Conservation (phyloP, 2,888 invertebrate species). For the Netelia inedita region DNA sequence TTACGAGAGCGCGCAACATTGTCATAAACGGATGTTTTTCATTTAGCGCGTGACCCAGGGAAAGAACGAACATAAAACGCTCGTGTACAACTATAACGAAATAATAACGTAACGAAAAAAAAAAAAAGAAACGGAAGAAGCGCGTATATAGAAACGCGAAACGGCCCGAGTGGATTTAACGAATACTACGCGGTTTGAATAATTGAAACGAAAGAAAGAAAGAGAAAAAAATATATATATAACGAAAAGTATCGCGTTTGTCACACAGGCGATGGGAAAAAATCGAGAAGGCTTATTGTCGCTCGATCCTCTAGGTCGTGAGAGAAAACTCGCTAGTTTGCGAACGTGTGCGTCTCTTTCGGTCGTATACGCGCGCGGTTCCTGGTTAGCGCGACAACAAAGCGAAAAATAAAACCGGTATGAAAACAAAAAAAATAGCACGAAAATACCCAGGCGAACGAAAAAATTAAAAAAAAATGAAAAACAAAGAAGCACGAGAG, state of each 20-base stretch:
- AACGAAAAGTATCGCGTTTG: slow-evolving; percentile 40
- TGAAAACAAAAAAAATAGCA: slow-evolving; percentile 20
- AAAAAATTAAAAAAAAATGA: neutral
- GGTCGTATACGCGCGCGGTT: slow-evolving; percentile 19
- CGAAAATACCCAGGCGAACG: slow-evolving; percentile 13
- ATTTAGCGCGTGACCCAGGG: slow-evolving; percentile 3
- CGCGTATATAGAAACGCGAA: slow-evolving; percentile 19
- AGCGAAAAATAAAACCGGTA: slow-evolving; percentile 14
- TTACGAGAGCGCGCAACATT: neutral
- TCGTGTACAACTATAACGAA: slow-evolving; percentile 10
- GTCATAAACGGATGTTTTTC: neutral
- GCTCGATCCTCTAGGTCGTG: slow-evolving; percentile 46
- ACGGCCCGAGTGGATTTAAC: slow-evolving; percentile 55
- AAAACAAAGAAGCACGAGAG: slow-evolving; percentile 14
- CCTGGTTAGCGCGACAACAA: slow-evolving; percentile 30
- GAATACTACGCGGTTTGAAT: slow-evolving; percentile 49
- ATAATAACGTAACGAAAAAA: slow-evolving; percentile 5
- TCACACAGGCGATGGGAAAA: slow-evolving; percentile 11
- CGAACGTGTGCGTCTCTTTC: slow-evolving; percentile 21
- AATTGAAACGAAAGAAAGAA: slow-evolving; percentile 50
- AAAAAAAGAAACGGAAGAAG: slow-evolving; percentile 50
- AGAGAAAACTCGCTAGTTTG: slow-evolving; percentile 25
- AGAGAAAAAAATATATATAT: neutral
- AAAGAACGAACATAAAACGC: slow-evolving; percentile 17
- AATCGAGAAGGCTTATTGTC: slow-evolving; percentile 37